Evolutionary conservation across 2,113 vertebrate species (phyloP), one percentile per base, ranked within the genome.

Genomic region (Xiphias gladius): DNA sequence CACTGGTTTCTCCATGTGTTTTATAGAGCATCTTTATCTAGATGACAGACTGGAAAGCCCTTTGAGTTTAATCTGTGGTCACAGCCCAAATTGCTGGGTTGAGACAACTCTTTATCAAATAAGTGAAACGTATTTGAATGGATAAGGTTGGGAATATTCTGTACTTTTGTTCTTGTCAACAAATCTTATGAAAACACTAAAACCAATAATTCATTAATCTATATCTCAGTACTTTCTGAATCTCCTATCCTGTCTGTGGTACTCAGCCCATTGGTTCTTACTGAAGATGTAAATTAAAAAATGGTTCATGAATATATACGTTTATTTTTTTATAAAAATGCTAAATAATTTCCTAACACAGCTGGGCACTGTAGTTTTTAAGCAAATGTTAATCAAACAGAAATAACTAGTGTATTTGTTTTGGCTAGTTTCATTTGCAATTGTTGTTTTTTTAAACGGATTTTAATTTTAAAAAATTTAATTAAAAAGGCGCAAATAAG

Each of bases 151-250:
- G 35, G 8, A 5, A 59, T 28, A 30, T 35, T 66, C 5, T n/a
- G 48, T 7, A 4, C 39, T 58, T 43, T 30, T 65, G 3, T 67
- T 81, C 19, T 39, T 68, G 10, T 64, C 3, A 58, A 30, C 41
- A 75, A 82, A 28, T 67, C 11, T 30, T 5, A 24, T 9, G 41
- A 41, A 48, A 69, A 79, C 19, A 54, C 7, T 43, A 63, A 71
- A 81, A 62, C 54, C 17, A 69, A n/a, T 4, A n/a, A 32, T 24
- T 5, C 0, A 2, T 28, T 39, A 24, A 26, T 55, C 10, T 55
- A 1, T 16, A 58, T 58, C 5, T 7, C 10, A 39, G 6, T 37
- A 22, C 8, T 37, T 35, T 17, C 13, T 28, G 12, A 7, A 17
- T 28, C 55, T 58, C n/a, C n/a, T 57, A 4, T 13, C n/a, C 22